These are phyloP conservation scores for Aelia acuminata DNA, from an alignment of 2,888 invertebrate genomes.

Conservation along the genomic window DNA sequence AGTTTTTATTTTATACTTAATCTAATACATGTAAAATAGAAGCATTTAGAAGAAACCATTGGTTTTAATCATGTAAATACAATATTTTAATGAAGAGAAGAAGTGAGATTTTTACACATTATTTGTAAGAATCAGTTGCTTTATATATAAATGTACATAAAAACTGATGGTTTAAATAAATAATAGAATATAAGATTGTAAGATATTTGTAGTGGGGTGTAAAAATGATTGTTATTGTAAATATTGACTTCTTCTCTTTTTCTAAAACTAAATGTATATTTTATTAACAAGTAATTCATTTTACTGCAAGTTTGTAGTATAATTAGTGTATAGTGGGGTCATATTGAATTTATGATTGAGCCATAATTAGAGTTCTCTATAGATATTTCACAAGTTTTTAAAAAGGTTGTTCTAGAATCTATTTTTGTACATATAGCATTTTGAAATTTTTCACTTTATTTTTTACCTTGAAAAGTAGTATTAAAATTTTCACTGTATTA, in stretches of 20 bases:
- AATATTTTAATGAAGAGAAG: constrained; percentile 54
- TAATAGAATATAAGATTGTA: background rate
- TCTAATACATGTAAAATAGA: constrained; percentile 22
- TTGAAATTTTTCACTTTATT: constrained; percentile 48
- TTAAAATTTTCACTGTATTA: constrained; percentile 32
- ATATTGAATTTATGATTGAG: constrained; percentile 39
- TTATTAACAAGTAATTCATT: constrained; percentile 49
- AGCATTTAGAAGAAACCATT: constrained; percentile 5
- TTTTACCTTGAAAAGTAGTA: constrained; percentile 50
- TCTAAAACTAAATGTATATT: constrained; percentile 47
- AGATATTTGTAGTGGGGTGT: background rate
- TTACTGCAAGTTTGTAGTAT: constrained; percentile 28
- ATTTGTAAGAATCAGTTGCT: constrained; percentile 28
- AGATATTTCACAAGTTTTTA: constrained; percentile 52
- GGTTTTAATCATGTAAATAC: constrained; percentile 36
- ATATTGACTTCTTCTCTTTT: constrained; percentile 25
- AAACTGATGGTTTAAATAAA: background rate
- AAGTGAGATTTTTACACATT: constrained; percentile 27
- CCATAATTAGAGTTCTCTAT: constrained; percentile 51
- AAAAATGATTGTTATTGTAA: constrained; percentile 24
- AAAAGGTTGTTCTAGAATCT: constrained; percentile 54
- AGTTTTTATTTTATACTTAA: constrained; percentile 32
- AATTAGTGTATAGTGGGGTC: constrained; percentile 43
- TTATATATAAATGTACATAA: background rate
- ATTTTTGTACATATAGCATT: constrained; percentile 55